These are phyloP conservation scores for Drosophila villosipedis DNA, from an alignment of 2,888 invertebrate species.

Conservation along the genomic window DNA sequence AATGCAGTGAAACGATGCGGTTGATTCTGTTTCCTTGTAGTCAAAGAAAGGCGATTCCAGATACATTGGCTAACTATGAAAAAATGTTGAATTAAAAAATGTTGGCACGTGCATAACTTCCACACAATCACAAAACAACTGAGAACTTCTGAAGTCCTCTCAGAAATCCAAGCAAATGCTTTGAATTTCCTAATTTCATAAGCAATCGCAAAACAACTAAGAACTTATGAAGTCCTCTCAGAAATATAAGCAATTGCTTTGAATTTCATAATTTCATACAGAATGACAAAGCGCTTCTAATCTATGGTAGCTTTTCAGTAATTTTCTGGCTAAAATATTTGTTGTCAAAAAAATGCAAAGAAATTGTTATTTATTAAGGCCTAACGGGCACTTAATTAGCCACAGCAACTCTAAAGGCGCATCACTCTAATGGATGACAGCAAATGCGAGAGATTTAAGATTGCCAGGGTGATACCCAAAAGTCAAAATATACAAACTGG, in stretches of 20 bases:
- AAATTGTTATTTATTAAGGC: conserved; percentile 62
- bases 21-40: conserved; percentile 7
- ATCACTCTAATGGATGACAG: conserved; percentile 39
- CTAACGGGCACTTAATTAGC: conserved; percentile 65
- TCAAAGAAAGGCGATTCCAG: neutral
- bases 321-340: conserved; percentile 7
- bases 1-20: conserved; percentile 58
- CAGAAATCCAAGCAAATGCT: neutral
- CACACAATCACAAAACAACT: neutral
- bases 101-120: neutral
- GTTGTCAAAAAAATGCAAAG: conserved; percentile 28
- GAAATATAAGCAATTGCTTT: neutral
- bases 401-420: conserved; percentile 37
- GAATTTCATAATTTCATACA: conserved; percentile 3
- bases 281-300: conserved; percentile 12
- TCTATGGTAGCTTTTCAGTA: neutral
- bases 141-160: neutral
- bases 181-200: neutral
- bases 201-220: neutral
- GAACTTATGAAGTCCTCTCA: neutral
- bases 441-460: conserved; percentile 37
- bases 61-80: neutral
- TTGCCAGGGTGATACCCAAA: conserved; percentile 36
- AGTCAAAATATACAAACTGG: conserved; percentile 10
- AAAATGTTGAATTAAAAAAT: neutral